Evolutionary conservation across 2,888 invertebrate species (phyloP).

Genomic region (Cheilosia impressa): DNA sequence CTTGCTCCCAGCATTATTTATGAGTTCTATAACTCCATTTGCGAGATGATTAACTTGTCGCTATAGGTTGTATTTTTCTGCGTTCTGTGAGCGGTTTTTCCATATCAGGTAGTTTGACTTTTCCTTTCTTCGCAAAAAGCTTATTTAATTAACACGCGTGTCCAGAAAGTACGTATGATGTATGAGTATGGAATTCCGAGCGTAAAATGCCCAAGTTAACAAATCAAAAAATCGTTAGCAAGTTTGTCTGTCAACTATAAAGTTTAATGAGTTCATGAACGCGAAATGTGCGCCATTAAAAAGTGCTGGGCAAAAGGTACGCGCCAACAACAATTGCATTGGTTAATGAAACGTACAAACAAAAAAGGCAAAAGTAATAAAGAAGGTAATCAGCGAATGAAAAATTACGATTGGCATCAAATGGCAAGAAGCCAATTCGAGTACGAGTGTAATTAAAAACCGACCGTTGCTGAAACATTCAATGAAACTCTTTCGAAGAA

Average conservation of each 20-base stretch:
- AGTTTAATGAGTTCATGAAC: conserved; percentile 63
- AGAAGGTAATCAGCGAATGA: conserved; percentile 30
- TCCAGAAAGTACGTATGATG: conserved; percentile 11
- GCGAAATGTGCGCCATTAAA: conserved; percentile 26
- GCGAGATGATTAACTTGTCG: conserved; percentile 56
- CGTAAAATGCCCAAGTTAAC: conserved; percentile 31
- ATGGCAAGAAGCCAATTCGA: conserved; percentile 44
- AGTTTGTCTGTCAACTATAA: conserved; percentile 20
- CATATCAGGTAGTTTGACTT: conserved; percentile 35
- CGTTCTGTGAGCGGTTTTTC: conserved; percentile 6
- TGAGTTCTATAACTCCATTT: conserved; percentile 35
- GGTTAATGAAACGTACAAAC: conserved; percentile 15
- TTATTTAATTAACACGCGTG: conserved; percentile 41
- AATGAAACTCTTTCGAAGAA: conserved; percentile 25
- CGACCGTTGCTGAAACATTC: conserved; percentile 23
- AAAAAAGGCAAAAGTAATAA: conserved; percentile 14
- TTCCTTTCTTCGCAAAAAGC: conserved; percentile 12
- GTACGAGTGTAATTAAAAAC: neutral
- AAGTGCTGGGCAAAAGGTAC: conserved; percentile 37
- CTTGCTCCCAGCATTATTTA: conserved; percentile 30
- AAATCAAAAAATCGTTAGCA: conserved; percentile 25
- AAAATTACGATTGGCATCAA: conserved; percentile 31
- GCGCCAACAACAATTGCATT: conserved; percentile 11
- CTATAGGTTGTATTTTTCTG: conserved; percentile 9
- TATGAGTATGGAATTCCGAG: conserved; percentile 18